Evolutionary conservation across 2,797 vertebrate species (phyloP).

Genomic region (Clarias platycephalus): DNA sequence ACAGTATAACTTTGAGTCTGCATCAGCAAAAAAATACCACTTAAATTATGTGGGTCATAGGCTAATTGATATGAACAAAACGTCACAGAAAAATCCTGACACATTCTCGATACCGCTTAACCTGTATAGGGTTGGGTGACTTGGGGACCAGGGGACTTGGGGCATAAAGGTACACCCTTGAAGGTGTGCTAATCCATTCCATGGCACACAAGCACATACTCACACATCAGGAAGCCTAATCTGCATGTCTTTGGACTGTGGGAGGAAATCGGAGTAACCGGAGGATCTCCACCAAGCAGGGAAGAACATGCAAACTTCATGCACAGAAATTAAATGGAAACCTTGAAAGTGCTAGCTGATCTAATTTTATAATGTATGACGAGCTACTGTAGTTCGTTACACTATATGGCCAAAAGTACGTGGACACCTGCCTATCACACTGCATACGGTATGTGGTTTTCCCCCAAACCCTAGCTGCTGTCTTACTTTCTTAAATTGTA

Average conservation of each 20-base stretch:
- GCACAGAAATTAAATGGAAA: background rate
- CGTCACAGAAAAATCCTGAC: background rate
- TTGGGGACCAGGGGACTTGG: too few species aligned
- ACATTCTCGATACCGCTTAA: too few species aligned
- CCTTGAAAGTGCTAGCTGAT: background rate
- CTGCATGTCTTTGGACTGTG: too few species aligned
- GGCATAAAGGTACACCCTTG: too few species aligned
- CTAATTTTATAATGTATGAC: background rate
- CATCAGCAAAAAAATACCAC: background rate
- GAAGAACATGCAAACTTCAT: too few species aligned
- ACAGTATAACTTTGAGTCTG: background rate
- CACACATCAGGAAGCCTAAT: too few species aligned
- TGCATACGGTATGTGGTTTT: background rate
- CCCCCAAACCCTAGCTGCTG: background rate
- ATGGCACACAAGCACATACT: too few species aligned
- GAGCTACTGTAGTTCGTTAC: background rate
- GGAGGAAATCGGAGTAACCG: too few species aligned
- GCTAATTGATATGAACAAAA: slow-evolving; percentile 10
- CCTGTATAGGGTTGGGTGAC: too few species aligned
- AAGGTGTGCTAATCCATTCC: too few species aligned
- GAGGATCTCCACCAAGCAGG: too few species aligned
- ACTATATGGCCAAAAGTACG: background rate
- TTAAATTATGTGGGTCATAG: slow-evolving; percentile 35
- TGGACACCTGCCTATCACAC: background rate
- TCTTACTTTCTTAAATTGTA: background rate